Conservation (phyloP, 1,140 invertebrate species). For the Chrysoperla carnea region DNA sequence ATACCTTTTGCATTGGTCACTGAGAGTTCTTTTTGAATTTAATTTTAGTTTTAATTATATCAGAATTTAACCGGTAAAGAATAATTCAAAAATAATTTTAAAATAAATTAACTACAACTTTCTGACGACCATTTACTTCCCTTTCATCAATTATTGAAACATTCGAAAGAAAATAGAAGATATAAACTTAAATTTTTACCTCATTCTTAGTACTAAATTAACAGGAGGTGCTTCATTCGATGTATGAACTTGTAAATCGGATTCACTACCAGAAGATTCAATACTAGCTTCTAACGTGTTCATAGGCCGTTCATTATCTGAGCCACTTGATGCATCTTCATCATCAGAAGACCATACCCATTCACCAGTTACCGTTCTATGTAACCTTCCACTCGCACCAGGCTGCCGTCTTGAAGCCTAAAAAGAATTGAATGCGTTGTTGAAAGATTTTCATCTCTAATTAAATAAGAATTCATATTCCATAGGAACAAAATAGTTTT, state of each 20-base stretch:
- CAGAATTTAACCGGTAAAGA: no score
- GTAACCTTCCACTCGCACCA: slow-evolving; percentile 77
- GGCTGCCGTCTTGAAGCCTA: slow-evolving; percentile 67
- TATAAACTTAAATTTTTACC: slow-evolving; percentile 16
- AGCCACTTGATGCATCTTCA: slow-evolving; percentile 35
- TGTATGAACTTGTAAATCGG: slow-evolving; percentile 20
- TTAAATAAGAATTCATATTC: no score
- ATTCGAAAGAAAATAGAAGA: neutral
- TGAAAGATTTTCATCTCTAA: no score
- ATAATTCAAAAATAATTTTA: no score
- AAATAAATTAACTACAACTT: no score
- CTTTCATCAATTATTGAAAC: no score
- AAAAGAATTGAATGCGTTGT: neutral
- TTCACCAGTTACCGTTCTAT: slow-evolving; percentile 87
- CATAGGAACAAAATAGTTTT: no score
- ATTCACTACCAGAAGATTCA: slow-evolving; percentile 67
- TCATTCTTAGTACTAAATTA: slow-evolving; percentile 68
- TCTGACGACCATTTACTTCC: no score
- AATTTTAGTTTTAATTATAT: no score
- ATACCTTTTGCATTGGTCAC: no score
- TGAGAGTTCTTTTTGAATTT: no score
- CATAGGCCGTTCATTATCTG: slow-evolving; percentile 30
- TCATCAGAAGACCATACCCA: slow-evolving; percentile 97
- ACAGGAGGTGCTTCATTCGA: slow-evolving; percentile 19
- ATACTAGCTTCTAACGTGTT: slow-evolving; percentile 42